Evolutionary conservation across 2,113 vertebrate genomes (phyloP), one percentile per base, ranked within the genome.

Genomic region (Fulica atra): DNA sequence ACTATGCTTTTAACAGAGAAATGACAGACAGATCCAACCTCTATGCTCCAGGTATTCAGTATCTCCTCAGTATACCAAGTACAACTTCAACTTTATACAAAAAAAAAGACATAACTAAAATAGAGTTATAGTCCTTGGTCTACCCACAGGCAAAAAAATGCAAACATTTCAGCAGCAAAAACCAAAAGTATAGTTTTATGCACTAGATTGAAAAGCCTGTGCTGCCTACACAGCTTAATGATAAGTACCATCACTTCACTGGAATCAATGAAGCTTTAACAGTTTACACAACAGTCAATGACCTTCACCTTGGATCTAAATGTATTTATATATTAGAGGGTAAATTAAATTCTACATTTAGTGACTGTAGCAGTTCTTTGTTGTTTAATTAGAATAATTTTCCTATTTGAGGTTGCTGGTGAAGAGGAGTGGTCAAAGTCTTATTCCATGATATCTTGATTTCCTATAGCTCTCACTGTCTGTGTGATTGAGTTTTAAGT

Each of bases 1-100:
- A 92, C 53, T 81, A 54, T 69, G 50, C 63, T 96, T 96, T 97
- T 48, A 48, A 21, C 46, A 48, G 46, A 20, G 46, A 96, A 95
- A 89, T 91, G 69, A 76, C 21, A 81, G 35, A 44, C 35, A 69
- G 16, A 71, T 94, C 73, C 64, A 95, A 57, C 65, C n/a, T 66
- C 53, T 91, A 11, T 73, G 31, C 44, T 60, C n/a, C 28, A 69
- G 23, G 16, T 68, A 71, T 66, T 74, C 20, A 20, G 42, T 36
- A 44, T 56, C 6, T 81, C 26, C 10, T 51, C 61, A 40, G 3
- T 57, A 48, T 14, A 18, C 3, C 60, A 76, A n/a, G 8, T 23
- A 42, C 6, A 50, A 24, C 23, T 50, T 24, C 48, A 50, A 50
- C 23, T 61, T n/a, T n/a, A 64, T 35, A n/a, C 8, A 50, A 63